Conservation (phyloP, 30 jellyfish, hydroid and myxozoan species). For the Cassiopea andromeda region DNA sequence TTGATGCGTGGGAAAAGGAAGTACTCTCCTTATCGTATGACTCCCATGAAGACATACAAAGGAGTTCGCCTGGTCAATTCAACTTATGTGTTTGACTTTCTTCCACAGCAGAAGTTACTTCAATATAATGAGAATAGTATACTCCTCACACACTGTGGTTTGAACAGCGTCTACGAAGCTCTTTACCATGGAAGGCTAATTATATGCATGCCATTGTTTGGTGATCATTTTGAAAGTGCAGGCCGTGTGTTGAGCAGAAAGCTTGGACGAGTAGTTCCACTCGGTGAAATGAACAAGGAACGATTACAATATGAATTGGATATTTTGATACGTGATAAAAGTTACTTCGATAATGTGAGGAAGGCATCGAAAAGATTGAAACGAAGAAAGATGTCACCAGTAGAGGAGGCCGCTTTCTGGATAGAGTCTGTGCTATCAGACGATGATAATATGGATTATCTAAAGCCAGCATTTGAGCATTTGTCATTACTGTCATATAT, state of each 20-base stretch:
- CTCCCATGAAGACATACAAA: neutral
- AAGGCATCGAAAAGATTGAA: constrained; percentile 41
- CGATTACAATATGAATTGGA: constrained; percentile 3
- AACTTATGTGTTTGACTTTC: constrained; percentile 47
- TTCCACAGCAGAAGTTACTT: constrained; percentile 72
- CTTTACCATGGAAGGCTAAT: constrained; percentile 53
- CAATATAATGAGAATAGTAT: constrained; percentile 27
- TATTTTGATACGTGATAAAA: constrained; percentile 3
- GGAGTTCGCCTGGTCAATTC: constrained; percentile 10
- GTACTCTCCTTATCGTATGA: neutral
- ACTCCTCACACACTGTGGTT: constrained; percentile 77
- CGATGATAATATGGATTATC: constrained; percentile 42
- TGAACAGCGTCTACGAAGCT: constrained; percentile 76
- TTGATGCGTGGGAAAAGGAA: no score
- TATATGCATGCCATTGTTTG: constrained; percentile 74
- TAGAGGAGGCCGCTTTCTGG: constrained; percentile 58
- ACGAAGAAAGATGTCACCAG: constrained; percentile 32
- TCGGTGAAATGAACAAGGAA: constrained; percentile 2
- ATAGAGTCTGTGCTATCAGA: constrained; percentile 52
- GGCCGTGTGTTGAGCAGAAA: constrained; percentile 57
- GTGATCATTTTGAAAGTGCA: constrained; percentile 76
- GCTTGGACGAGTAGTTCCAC: constrained; percentile 56
- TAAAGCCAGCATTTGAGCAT: constrained; percentile 17
- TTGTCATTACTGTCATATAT: constrained; percentile 18
- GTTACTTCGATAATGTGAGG: constrained; percentile 22